A percentile compares a stretch with the other conserved stretches of the same genome.
Conservation (phyloP, 1,140 invertebrate species). For the Ips typographus region DNA sequence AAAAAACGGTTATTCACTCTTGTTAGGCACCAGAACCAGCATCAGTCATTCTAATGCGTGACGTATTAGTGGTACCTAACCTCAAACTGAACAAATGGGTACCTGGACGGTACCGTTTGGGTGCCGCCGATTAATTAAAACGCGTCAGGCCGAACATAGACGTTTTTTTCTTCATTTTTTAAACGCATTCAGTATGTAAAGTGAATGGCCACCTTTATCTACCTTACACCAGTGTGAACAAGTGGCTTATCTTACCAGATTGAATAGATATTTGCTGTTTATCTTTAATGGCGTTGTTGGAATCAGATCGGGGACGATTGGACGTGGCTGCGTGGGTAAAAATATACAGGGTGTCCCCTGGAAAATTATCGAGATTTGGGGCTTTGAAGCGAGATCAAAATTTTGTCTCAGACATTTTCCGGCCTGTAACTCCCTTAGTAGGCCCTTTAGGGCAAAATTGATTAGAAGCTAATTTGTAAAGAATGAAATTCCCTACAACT, state of each 20-base stretch:
- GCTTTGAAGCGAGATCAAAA: too few species aligned
- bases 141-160: constrained; percentile 8
- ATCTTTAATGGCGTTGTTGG: constrained; percentile 23
- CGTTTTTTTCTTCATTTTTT: constrained; percentile 1
- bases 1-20: constrained; percentile 2
- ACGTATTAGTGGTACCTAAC: constrained; percentile 17
- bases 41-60: constrained; percentile 28
- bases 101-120: constrained; percentile 21
- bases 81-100: constrained; percentile 24
- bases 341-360: constrained; percentile 3
- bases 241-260: constrained; percentile 23
- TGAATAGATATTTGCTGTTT: constrained; percentile 34
- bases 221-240: constrained; percentile 31
- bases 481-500: too few species aligned
- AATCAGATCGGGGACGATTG: constrained; percentile 15
- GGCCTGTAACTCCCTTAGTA: too few species aligned
- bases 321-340: neutral
- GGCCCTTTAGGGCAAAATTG: too few species aligned
- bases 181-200: constrained; percentile 30
- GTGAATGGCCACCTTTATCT: constrained; percentile 32
- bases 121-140: constrained; percentile 27
- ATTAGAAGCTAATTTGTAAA: too few species aligned
- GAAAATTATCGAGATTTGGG: too few species aligned
- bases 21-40: constrained; percentile 11
- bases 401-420: too few species aligned